Evolutionary conservation across 53 echinoderm and acorn worm species (phyloP), one percentile per base, ranked within the genome.

Genomic region (Antedon mediterranea): DNA sequence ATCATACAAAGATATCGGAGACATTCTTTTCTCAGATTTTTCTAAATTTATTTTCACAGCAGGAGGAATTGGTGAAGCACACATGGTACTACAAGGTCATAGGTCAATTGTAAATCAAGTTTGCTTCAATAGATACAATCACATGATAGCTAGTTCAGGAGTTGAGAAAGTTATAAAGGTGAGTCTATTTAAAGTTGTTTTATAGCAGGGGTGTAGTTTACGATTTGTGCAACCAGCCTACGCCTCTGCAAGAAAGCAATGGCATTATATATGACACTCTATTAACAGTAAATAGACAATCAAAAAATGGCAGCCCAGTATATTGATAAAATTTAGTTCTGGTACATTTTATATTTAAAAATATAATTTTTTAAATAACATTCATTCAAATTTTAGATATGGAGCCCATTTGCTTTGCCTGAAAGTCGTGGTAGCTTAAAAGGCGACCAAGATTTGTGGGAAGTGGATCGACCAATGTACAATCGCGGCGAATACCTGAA

Each of bases 51-150:
- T 57, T 57, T 23, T 57, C 23, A 2, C 29, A 76, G 76, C 15
- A 8, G 33, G 29, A 13, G 72, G 75, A 34, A 73, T 84, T 43
- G 75, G 85, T 74, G 88, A 92, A 72, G 97, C 97, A 27, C 84
- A 83, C 30, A 76, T 89, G 72, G 86, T 95, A 5, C 77, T 95
- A 73, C 82, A 85, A 34, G 97, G 97, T 32, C 97, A 95, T 73
- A 78, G 97, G 29, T 92, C 92, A 42, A 95, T 95, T 27, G 97
- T 95, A 37, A 95, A 95, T 72, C 97, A 95, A 86, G 97, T 95
- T 30, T 81, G 97, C 28, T 95, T 83, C 34, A 95, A 88, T 73
- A 72, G 87, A n/a, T 37, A 75, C 75, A 88, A 77, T 32, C 84
- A 81, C 79, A 44, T 89, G 29, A 84, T 95, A 30, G 97, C 89